Evolutionary conservation across 2,888 invertebrate genomes (phyloP), one percentile per base, ranked within the genome.

Genomic region (Drosophila atroscutellata): DNA sequence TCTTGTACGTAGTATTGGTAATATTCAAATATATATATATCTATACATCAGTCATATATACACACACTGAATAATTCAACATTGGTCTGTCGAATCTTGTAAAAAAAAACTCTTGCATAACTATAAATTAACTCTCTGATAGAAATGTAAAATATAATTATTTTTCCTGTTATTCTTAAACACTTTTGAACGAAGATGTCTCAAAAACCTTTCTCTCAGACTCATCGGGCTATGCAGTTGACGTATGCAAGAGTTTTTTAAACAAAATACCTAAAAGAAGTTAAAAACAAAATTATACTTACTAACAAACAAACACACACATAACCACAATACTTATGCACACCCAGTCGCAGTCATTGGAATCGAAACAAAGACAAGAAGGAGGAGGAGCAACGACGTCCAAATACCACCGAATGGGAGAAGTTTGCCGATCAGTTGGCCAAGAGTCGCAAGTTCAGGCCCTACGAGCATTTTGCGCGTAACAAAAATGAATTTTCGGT

Each of bases 351-450:
- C 26, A 69, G 45, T 60, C 74, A 28, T 26, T 70, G 60, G 65
- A 24, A 61, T n/a, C 75, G 67, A 20, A 63, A 67, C 28, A 39
- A 5, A 11, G 63, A 59, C 3, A 24, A 49, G 18, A 15, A 4
- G 45, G 68, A 74, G n/a, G 71, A 74, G 20, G 77, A 74, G 1
- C 59, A 57, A 6, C 75, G 71, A 3, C 84, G 91, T 1, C 91
- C 92, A 3, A 73, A 60, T 58, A 91, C 91, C 49, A 92, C 92
- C 15, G 92, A 92, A 32, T 92, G 92, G 92, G 92, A 92, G 50
- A 91, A 89, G 59, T 88, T 90, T 67, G 92, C 92, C 6, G 92
- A 92, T 75, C 81, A 89, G 59, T 67, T 92, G 77, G 90, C 92
- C 51, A 87, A 83, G 32, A 81, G 81, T 47, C 87, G 86, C 3